Base-by-base conservation (phyloP, 2,113 vertebrate genomes). In the Garra rufa region DNA sequence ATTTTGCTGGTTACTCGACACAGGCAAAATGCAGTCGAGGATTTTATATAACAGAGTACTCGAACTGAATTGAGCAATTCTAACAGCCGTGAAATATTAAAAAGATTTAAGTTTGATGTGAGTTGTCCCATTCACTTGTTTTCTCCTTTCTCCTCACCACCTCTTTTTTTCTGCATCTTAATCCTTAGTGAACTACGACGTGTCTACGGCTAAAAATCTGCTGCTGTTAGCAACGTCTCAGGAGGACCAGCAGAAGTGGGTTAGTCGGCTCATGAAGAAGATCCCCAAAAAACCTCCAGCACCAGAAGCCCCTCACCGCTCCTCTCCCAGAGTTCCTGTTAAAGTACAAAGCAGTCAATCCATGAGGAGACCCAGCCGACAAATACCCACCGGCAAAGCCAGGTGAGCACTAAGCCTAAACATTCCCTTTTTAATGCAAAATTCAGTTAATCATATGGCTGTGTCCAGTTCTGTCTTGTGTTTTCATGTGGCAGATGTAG, bases 161-260 rank as follows among this genome's bases (percentile, higher is more conserved):
- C 38, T 24, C 21, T 26, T 57, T 17, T 38, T 81, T 57, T 30
- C 21, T 7, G 19, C 21, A 11, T 34, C 63, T 30, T 82, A 9
- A 28, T 70, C 70, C 14, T 67, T 84, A 99, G 98, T 99, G 82
- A 98, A 99, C 89, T 99, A 98, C 48, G 98, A 99, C 88, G 97
- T 99, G 90, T 98, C 97, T 26, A 95, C 96, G 77, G 98, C 98
- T 38, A 99, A 99, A 95, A 99, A 99, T 91, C 94, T 99, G 77
- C 96, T 99, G 89, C 92, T 99, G 90, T 91, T 99, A 88, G 98
- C 98, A 30, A 88, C 91, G 67, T 97, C 98, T 71, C 98, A 98
- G 1, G 98, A 99, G 90, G 97, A 99, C 63, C 98, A 99, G 93
- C 97, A 99, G 90, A 99, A 98, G 89, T 99, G 98, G 98, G 97